Conservation (phyloP, 2,888 invertebrate genomes). For the Tachina lurida region DNA sequence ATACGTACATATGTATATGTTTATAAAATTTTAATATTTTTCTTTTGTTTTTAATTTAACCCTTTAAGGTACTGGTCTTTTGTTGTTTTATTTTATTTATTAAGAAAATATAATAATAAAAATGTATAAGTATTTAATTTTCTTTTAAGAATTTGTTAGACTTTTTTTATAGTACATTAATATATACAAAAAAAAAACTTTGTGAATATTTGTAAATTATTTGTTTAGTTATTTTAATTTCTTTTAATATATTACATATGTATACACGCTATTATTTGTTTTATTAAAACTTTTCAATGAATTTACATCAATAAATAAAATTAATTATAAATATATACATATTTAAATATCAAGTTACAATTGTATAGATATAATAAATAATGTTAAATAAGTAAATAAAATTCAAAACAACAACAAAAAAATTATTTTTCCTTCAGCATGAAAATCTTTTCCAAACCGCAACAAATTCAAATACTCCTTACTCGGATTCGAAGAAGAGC, state of each 20-base stretch:
- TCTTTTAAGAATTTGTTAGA: constrained; percentile 19
- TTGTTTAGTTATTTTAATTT: constrained; percentile 31
- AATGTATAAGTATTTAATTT: not conserved
- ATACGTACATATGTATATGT: too few relatives aligned
- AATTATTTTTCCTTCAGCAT: not conserved
- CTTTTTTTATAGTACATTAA: not conserved
- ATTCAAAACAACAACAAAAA: not conserved
- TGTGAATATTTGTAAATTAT: constrained; percentile 53
- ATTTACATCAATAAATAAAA: constrained; percentile 31
- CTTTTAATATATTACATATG: constrained; percentile 3
- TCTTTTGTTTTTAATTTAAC: constrained; percentile 35
- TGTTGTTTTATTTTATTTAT: constrained; percentile 56
- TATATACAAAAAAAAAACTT: not conserved
- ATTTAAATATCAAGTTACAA: constrained; percentile 45
- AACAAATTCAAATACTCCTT: too few relatives aligned
- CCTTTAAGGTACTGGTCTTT: constrained; percentile 69
- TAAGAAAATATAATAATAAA: constrained; percentile 15
- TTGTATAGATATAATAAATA: constrained; percentile 58
- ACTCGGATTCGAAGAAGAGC: too few relatives aligned
- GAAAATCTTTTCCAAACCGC: too few relatives aligned
- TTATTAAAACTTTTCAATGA: constrained; percentile 47
- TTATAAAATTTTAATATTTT: not conserved
- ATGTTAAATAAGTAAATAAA: constrained; percentile 54
- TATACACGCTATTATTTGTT: constrained; percentile 43
- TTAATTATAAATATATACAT: not conserved